Base-by-base conservation (phyloP, 64 coral and sea anemone species). In the Porites lutea region DNA sequence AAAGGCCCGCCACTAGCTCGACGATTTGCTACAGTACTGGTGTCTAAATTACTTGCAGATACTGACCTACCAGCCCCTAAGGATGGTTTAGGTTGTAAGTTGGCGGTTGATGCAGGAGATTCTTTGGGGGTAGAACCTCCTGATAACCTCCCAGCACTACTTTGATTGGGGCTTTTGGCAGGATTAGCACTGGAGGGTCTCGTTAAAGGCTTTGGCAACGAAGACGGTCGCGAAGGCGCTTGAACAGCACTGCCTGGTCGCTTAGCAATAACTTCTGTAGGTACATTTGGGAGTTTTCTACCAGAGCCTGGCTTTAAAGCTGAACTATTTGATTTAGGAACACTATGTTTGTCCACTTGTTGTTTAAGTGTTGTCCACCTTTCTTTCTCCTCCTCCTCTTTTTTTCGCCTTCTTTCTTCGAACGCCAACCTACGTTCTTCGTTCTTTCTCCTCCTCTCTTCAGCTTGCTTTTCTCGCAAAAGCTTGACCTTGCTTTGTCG, bases 401-500 rank as follows among this genome's bases (percentile, higher is more conserved):
- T 94, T 45, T 97, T 87, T 23, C 75, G 88, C 57, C 87, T 97
- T 83, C 95, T 85, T 57, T 97, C 95, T 48, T 97, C 95, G 71
- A 97, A 97, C 12, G 95, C 92, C 13, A 86, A 65, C 47, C 95
- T 79, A 0, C 95, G 92, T 48, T 97, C 95, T 61, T 97, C 95
- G 8, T 97, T 97, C 54, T 97, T 97, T 57, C 85, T 90, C 68
- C 90, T 90, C 43, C 82, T 88, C 13, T 97, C 95, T 37, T 94
- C 88, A 45, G 90, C 92, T 87, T 97, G 95, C 86, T 97, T 94
- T 67, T 94, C 92, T 74, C 95, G 82, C 50, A 90, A 50, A 5
- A 86, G 75, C 23, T 93, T 93, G 52, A 97, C 95, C 65, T 87
- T 87, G 47, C 88, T 88, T 47, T 94, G 92, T 51, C 95, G 82